Evolutionary conservation across 2,797 vertebrate species (phyloP).

Genomic region (Gallinago nigripennis): DNA sequence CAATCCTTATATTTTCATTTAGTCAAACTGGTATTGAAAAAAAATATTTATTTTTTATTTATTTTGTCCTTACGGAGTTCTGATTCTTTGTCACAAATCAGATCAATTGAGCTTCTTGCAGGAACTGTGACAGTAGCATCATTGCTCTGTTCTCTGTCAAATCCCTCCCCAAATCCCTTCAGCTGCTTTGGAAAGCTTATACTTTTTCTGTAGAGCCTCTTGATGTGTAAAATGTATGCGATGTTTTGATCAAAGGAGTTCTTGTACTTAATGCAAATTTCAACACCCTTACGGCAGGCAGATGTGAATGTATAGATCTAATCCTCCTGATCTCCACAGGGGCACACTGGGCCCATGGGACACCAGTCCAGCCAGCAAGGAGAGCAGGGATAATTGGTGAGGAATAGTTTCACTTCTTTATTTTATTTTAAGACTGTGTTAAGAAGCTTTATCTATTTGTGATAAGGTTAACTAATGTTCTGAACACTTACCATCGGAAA

Average conservation of each 20-base stretch:
- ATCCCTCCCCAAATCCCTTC: constrained; percentile 6
- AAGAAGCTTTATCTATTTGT: neutral
- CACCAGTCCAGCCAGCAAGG: neutral
- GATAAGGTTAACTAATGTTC: neutral
- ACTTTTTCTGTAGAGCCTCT: constrained; percentile 8
- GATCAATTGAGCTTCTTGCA: neutral
- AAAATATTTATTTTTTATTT: neutral
- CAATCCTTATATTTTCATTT: neutral
- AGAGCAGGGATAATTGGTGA: neutral
- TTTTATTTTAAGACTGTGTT: neutral
- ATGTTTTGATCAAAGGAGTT: constrained; percentile 54
- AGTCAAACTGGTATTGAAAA: neutral
- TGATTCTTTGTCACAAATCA: neutral
- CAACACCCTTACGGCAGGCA: neutral
- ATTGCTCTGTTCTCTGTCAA: neutral
- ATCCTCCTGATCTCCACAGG: neutral
- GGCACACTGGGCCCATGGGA: neutral
- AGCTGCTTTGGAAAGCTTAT: constrained; percentile 27
- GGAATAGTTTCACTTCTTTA: neutral
- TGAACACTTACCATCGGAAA: neutral
- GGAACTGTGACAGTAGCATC: neutral
- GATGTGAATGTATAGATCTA: neutral
- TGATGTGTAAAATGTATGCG: constrained; percentile 13
- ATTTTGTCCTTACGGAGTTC: neutral
- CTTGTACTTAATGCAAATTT: constrained; percentile 54